phyloP scores from a whole-genome alignment of 1,140 invertebrate genomes.

The Lanistes nyassanus region DNA sequence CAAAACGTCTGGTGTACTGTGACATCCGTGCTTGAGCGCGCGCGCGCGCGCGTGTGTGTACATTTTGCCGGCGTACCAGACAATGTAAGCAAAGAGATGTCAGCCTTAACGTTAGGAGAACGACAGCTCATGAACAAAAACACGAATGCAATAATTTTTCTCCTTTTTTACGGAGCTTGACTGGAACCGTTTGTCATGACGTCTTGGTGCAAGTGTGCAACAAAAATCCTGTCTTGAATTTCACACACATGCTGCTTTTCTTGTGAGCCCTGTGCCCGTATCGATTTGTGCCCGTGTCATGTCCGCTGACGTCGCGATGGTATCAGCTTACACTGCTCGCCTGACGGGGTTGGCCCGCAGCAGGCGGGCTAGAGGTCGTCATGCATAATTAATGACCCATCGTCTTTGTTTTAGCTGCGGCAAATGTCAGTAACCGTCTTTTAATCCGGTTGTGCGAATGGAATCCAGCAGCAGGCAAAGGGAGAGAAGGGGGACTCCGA shows the following conservation, averaged over 20 bases:
- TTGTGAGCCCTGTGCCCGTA: not conserved
- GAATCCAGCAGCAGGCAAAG: not conserved
- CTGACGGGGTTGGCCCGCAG: not conserved
- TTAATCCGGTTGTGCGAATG: not conserved
- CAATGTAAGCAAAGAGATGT: too few species aligned
- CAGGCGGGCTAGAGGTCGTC: not conserved
- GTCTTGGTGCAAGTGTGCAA: too few species aligned
- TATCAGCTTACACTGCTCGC: not conserved
- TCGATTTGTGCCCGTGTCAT: not conserved
- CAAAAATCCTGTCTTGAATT: not conserved
- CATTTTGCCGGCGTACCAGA: too few species aligned
- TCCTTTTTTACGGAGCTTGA: too few species aligned
- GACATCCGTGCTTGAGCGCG: not conserved
- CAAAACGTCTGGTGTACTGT: not conserved
- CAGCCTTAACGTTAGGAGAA: too few species aligned
- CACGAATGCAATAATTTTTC: too few species aligned
- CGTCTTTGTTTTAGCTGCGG: not conserved
- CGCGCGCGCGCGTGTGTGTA: too few species aligned
- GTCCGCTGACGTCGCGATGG: not conserved
- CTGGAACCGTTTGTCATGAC: too few species aligned
- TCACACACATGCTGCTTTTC: not conserved
- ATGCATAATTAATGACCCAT: slow-evolving; percentile 5
- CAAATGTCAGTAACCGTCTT: not conserved
- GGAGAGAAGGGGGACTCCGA: not conserved
- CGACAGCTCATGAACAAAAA: too few species aligned